Conservation (phyloP, 2,888 invertebrate genomes). For the Tholera decimalis region DNA sequence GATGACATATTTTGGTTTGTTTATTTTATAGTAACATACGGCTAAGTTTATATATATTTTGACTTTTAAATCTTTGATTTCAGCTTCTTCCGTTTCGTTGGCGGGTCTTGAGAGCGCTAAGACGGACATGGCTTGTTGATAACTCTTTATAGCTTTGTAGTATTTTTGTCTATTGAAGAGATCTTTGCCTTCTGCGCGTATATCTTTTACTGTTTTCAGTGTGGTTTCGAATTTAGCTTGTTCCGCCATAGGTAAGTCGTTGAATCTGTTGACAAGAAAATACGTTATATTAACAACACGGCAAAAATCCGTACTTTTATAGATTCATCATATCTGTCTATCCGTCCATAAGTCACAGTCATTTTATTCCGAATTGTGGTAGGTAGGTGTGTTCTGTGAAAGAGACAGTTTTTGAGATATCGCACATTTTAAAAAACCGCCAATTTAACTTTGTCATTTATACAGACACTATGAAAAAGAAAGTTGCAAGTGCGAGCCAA, state of each 20-base stretch:
- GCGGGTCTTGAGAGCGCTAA: slow-evolving; percentile 75
- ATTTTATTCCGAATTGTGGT: no score
- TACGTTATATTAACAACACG: no score
- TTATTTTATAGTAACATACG: slow-evolving; percentile 82
- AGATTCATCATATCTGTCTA: no score
- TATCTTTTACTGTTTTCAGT: slow-evolving; percentile 76
- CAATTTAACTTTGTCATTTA: no score
- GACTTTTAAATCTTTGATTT: slow-evolving; percentile 77
- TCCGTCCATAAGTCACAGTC: no score
- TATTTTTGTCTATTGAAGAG: slow-evolving; percentile 76
- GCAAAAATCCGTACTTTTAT: no score
- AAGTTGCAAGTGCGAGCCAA: no score
- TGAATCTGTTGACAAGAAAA: slow-evolving; percentile 76
- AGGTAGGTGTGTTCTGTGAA: no score
- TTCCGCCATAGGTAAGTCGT: slow-evolving; percentile 80
- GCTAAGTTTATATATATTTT: slow-evolving; percentile 81
- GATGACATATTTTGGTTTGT: slow-evolving; percentile 81
- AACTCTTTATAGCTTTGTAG: slow-evolving; percentile 75
- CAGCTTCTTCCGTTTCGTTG: slow-evolving; percentile 67
- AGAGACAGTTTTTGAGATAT: no score
- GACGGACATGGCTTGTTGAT: slow-evolving; percentile 80
- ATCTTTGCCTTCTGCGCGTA: slow-evolving; percentile 78
- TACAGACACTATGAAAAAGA: no score
- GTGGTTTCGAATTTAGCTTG: slow-evolving; percentile 81
- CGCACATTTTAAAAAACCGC: no score